A percentile compares a stretch with the other conserved stretches of the same genome.
phyloP scores from a whole-genome alignment of 2,113 vertebrate species.

The Cygnus buccinator region DNA sequence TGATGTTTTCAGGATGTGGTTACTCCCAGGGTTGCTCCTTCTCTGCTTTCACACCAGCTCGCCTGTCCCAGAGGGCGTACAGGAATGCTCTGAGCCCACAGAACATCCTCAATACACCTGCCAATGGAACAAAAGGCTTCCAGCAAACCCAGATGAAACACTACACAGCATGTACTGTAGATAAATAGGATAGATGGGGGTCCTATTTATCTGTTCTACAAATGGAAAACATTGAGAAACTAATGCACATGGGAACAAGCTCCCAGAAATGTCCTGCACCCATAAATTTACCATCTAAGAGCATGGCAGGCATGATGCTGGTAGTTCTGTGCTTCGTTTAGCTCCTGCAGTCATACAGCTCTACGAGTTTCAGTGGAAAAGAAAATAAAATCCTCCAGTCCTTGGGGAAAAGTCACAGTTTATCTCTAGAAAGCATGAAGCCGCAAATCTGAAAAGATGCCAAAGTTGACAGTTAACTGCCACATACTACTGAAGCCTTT shows the following conservation, averaged over 20 bases:
- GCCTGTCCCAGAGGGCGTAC: neutral
- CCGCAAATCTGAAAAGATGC: constrained; percentile 66
- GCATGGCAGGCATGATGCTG: constrained; percentile 8
- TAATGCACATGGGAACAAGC: neutral
- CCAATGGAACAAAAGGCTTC: neutral
- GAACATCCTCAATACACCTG: neutral
- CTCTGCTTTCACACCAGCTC: neutral
- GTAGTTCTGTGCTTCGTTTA: constrained; percentile 13
- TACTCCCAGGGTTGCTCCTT: neutral
- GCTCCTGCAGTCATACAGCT: constrained; percentile 29
- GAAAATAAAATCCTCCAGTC: constrained; percentile 63
- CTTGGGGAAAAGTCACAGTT: constrained; percentile 70
- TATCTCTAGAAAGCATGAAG: constrained; percentile 74
- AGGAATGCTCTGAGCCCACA: neutral
- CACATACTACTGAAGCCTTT: constrained; percentile 10
- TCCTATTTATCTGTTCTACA: neutral
- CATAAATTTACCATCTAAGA: constrained; percentile 24
- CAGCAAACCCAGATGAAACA: neutral
- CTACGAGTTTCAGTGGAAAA: constrained; percentile 32
- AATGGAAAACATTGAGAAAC: neutral
- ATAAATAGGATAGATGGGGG: neutral
- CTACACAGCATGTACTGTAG: neutral
- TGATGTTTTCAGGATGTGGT: neutral
- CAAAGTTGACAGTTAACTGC: constrained; percentile 65
- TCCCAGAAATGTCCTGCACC: neutral